phyloP scores from a whole-genome alignment of 2,113 vertebrate species.

The Miniopterus natalensis region DNA sequence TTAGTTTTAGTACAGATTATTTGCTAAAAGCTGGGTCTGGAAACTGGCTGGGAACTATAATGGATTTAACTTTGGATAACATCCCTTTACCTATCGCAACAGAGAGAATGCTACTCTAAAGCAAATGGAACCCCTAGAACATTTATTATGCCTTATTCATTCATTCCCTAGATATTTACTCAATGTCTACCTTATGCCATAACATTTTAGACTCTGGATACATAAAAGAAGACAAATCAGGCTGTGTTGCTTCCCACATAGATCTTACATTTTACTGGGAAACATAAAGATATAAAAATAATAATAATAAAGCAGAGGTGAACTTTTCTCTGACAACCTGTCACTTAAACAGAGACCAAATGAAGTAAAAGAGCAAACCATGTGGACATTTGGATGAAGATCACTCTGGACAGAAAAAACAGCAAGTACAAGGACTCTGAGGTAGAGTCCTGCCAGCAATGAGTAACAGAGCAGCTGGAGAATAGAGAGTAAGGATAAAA shows the following conservation, averaged over 20 bases:
- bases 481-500: background rate
- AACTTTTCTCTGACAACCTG: background rate
- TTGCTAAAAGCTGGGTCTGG: background rate
- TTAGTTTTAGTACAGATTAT: slow-evolving; percentile 31
- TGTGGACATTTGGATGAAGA: background rate
- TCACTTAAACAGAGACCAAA: background rate
- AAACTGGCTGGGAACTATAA: background rate
- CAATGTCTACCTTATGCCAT: background rate
- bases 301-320: background rate
- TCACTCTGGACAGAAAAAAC: background rate
- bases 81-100: background rate
- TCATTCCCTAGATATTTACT: background rate
- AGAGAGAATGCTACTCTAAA: background rate
- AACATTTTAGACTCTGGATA: background rate
- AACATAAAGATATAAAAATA: background rate
- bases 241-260: background rate
- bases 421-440: background rate
- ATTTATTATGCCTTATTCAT: background rate
- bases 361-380: background rate
- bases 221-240: background rate
- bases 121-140: background rate
- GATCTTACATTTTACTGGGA: background rate
- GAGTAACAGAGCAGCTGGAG: background rate
- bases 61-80: background rate
- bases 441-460: background rate